Base-by-base conservation (phyloP, 2,113 vertebrate genomes). In the Neogobius melanostomus region DNA sequence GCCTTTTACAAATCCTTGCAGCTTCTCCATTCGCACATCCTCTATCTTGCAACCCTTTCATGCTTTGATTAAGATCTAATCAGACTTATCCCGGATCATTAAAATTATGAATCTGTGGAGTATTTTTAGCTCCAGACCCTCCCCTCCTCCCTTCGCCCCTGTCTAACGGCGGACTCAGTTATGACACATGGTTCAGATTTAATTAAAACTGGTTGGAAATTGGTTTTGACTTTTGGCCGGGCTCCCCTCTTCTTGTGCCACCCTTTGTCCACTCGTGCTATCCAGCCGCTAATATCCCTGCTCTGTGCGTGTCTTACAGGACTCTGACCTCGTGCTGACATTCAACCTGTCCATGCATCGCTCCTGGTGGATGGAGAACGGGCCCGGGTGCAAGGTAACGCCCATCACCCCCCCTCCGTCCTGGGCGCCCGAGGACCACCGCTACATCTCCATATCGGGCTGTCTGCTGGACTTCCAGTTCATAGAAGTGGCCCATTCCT, bases 311-410 rank as follows among this genome's bases (percentile, higher is more conserved):
- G 16, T 74, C 66, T 74, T 84, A 76, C 91, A 99, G 98, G 97
- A 99, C 90, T 95, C 95, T 85, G 96, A 99, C 91, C 95, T 99
- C 75, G 96, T 99, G 82, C 93, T 99, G 95, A 99, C 98, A 60
- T 99, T 99, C 92, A 99, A 99, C 89, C 95, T 99, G 88, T 99
- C 98, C 90, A 99, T 99, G 98, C 98, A 99, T 91, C 98, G 98
- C 69, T 98, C 98, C 85, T 99, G 98, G 98, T 99, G 98, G 98
- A 98, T 99, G 98, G 98, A 99, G 91, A 99, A 99, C 15, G 97
- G 97, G 67, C 98, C 97, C 0, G 98, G 98, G 77, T 99, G 98
- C 90, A 94, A 85, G 50, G 98, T 99, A 89, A 98, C 95, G 48
- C 95, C 95, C n/a, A 94, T 99, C 86, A 96, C 94, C 63, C 96